Base-by-base conservation (phyloP, 2,113 vertebrate genomes). In the Vanacampus margaritifer region DNA sequence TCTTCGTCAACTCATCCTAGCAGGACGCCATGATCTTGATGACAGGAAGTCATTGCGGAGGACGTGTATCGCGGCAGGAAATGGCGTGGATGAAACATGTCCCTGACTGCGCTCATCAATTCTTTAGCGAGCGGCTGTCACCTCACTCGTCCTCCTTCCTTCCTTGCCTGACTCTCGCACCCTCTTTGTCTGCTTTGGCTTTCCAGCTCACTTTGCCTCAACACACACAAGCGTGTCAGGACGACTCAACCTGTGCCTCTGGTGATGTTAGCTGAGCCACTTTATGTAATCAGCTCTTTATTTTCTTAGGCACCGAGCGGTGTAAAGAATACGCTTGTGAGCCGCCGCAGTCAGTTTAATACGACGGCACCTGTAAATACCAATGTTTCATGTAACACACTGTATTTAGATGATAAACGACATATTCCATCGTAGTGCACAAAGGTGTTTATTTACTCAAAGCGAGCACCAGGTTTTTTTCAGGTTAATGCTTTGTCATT, bases 21-120 rank as follows among this genome's bases (percentile, higher is more conserved):
- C 80, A 78, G 88, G 84, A 85, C 71, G 80, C 82, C 83, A 89
- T 88, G 83, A 90, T 88, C 90, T 89, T 91, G 89, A 92, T 93
- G 90, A 90, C 88, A 89, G 79, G 71, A 85, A 86, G 81, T 88
- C 79, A 80, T 89, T 83, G 73, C 50, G 73, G 84, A 75, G 76
- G 83, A 85, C 83, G 79, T 86, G 87, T 87, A 82, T 86, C 84
- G 69, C 84, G 84, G 88, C 79, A 68, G 83, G 86, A 85, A 78
- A 75, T 78, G 84, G 87, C 86, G 80, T 35, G 75, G 87, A 81
- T 83, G 84, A 90, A 85, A 84, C 84, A 87, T 89, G 89, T 87
- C 81, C 80, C 78, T 79, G 79, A 65, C 75, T 74, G 81, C 68
- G 23, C 81, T 86, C 88, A 90, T 90, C 88, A 89, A 89, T 91